phyloP scores from a whole-genome alignment of 2,113 vertebrate species.

The Psilopsiagon aymara region DNA sequence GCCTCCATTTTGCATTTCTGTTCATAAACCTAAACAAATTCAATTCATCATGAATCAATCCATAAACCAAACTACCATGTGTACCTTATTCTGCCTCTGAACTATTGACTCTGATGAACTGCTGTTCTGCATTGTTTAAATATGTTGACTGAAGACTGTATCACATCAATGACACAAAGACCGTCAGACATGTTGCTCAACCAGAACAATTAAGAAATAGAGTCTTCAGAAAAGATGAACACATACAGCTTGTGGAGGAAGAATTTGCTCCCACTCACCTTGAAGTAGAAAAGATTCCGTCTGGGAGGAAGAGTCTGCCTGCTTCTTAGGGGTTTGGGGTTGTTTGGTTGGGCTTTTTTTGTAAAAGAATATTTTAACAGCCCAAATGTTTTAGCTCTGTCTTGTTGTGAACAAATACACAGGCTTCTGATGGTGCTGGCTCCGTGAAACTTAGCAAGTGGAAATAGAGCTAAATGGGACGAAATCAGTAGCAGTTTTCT shows the following conservation, averaged over 20 bases:
- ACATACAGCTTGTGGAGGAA: not conserved
- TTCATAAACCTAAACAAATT: not conserved
- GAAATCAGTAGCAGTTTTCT: not conserved
- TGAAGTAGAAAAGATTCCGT: not conserved
- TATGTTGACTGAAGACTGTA: not conserved
- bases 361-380: not conserved
- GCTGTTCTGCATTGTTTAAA: not conserved
- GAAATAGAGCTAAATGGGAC: not conserved
- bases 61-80: not conserved
- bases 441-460: not conserved
- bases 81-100: not conserved
- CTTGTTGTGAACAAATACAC: not conserved
- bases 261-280: not conserved
- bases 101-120: not conserved
- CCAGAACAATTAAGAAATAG: not conserved
- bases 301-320: not conserved
- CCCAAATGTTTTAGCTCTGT: not conserved
- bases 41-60: not conserved
- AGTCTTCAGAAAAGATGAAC: not conserved
- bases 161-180: not conserved
- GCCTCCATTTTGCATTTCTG: not conserved
- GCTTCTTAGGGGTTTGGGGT: not conserved
- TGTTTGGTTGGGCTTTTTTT: rapidly evolving
- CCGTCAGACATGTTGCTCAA: not conserved
- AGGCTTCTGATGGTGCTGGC: not conserved